Evolutionary conservation across 1,140 invertebrate species (phyloP).

Genomic region (Drosophila lacteicornis): DNA sequence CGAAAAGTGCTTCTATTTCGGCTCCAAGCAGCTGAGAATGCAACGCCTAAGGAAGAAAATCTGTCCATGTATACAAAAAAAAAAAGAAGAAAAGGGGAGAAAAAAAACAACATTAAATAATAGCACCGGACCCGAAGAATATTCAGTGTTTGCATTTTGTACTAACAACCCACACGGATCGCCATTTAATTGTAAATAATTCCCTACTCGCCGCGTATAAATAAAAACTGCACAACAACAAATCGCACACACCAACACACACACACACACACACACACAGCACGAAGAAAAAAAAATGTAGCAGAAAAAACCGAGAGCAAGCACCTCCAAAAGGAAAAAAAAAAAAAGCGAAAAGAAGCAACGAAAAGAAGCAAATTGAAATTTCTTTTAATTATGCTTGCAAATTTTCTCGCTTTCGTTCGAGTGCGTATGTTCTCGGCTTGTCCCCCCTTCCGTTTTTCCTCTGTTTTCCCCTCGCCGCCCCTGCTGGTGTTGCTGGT

Average conservation of each 20-base stretch:
- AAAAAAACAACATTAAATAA: conserved; percentile 43
- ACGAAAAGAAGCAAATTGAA: conserved; percentile 32
- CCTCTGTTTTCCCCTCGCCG: neutral
- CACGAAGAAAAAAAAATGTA: conserved; percentile 13
- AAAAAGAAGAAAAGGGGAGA: conserved; percentile 6
- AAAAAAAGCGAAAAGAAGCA: conserved; percentile 1
- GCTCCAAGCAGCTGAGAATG: neutral
- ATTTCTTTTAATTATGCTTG: conserved; percentile 54
- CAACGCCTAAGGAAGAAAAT: conserved; percentile 18
- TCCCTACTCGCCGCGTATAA: conserved; percentile 40
- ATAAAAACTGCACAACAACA: conserved; percentile 47
- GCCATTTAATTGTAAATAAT: conserved; percentile 45
- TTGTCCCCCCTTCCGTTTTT: neutral
- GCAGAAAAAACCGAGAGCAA: conserved; percentile 34
- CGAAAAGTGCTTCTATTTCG: neutral
- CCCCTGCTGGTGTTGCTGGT: neutral
- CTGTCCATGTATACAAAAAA: conserved; percentile 28
- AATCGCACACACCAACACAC: conserved; percentile 19
- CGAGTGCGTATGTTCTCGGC: conserved; percentile 22
- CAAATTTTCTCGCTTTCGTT: conserved; percentile 26
- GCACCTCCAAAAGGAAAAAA: conserved; percentile 26
- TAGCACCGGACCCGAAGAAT: conserved; percentile 8
- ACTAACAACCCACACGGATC: conserved; percentile 13
- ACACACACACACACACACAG: conserved; percentile 10
- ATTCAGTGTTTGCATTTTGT: conserved; percentile 20